Evolutionary conservation across 2,888 invertebrate species (phyloP).

Genomic region (Pyrrhosoma nymphula): DNA sequence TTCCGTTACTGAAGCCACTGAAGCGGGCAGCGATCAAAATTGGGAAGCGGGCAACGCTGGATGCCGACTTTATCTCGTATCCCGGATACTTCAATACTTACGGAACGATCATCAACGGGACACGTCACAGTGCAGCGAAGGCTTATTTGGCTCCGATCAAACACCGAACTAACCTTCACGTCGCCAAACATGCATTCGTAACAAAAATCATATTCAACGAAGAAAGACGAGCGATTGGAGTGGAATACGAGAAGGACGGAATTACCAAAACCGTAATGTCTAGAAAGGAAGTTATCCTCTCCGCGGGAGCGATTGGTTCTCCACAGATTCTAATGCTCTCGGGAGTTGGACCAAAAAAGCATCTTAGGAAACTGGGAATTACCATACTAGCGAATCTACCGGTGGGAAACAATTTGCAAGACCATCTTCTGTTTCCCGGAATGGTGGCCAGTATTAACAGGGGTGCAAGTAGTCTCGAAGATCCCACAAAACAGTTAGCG

Average conservation of each 20-base stretch:
- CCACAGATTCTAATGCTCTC: constrained; percentile 73
- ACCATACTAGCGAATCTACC: constrained; percentile 70
- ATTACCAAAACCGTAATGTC: constrained; percentile 74
- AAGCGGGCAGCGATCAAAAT: constrained; percentile 73
- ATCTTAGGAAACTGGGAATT: constrained; percentile 71
- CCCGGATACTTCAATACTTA: constrained; percentile 75
- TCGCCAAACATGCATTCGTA: constrained; percentile 75
- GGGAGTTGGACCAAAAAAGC: constrained; percentile 72
- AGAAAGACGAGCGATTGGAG: constrained; percentile 74
- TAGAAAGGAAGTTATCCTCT: constrained; percentile 76
- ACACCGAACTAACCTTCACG: constrained; percentile 75
- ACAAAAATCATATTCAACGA: constrained; percentile 75
- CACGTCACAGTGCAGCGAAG: constrained; percentile 76
- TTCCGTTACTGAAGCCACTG: neutral
- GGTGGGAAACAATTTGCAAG: constrained; percentile 72
- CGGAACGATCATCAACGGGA: constrained; percentile 75
- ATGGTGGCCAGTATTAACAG: neutral
- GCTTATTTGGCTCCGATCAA: constrained; percentile 75
- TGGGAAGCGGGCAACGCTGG: constrained; percentile 70
- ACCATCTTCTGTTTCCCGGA: constrained; percentile 69
- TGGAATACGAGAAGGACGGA: constrained; percentile 74
- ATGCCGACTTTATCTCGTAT: neutral
- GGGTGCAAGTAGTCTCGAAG: neutral
- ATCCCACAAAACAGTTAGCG: constrained; percentile 71
- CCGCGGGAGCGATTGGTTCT: constrained; percentile 72